phyloP scores from a whole-genome alignment of 2,797 vertebrate species.

The Heteromormyrus szaboi region DNA sequence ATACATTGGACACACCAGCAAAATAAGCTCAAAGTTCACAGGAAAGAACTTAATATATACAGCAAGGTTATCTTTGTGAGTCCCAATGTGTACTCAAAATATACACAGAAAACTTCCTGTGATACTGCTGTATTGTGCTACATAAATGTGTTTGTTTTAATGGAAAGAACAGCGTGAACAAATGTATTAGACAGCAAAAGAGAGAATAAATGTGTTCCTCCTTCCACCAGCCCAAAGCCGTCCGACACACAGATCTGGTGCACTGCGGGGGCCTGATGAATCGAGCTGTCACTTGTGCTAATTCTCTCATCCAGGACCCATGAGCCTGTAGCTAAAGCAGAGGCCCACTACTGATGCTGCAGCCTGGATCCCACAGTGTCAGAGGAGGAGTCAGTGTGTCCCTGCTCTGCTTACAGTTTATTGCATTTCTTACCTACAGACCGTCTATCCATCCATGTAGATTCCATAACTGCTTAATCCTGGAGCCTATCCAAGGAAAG shows the following conservation, averaged over 20 bases:
- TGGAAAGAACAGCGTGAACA: neutral
- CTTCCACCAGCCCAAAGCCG: neutral
- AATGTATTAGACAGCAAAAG: neutral
- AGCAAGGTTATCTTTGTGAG: neutral
- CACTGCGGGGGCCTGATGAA: neutral
- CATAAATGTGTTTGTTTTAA: neutral
- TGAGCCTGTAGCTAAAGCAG: neutral
- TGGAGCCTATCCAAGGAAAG: neutral
- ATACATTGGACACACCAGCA: neutral
- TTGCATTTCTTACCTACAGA: neutral
- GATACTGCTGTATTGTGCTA: neutral
- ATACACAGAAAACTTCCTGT: neutral
- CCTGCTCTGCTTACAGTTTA: neutral
- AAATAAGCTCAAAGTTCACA: neutral
- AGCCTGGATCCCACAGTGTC: neutral
- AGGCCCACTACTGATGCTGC: neutral
- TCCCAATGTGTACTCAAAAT: neutral
- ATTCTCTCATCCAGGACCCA: neutral
- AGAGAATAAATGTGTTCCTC: neutral
- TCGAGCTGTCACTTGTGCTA: neutral
- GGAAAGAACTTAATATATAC: neutral
- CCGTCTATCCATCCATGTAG: neutral
- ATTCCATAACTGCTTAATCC: neutral
- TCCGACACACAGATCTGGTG: neutral
- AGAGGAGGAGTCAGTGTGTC: neutral